phyloP scores from a whole-genome alignment of 2,113 vertebrate genomes.

The Lota lota region DNA sequence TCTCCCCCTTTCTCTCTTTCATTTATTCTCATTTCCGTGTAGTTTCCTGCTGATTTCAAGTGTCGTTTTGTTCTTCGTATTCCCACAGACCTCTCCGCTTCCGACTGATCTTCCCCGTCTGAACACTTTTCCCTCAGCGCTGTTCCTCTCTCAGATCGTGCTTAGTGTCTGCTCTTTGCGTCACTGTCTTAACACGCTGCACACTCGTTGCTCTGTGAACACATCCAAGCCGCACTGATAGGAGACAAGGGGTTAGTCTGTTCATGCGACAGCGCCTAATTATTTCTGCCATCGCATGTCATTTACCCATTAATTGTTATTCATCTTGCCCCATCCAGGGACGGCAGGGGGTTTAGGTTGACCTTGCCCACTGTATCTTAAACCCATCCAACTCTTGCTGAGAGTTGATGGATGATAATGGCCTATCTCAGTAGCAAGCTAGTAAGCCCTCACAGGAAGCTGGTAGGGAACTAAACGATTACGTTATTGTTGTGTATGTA shows the following conservation, averaged over 20 bases:
- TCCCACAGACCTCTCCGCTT: conserved; percentile 45
- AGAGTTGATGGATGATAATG: conserved; percentile 71
- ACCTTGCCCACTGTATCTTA: conserved; percentile 63
- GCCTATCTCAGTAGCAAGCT: conserved; percentile 52
- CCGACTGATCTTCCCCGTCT: conserved; percentile 41
- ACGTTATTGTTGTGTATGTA: neutral
- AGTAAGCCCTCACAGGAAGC: conserved; percentile 61
- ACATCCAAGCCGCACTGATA: neutral
- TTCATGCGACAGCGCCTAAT: conserved; percentile 11
- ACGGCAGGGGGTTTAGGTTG: conserved; percentile 53
- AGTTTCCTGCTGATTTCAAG: conserved; percentile 48
- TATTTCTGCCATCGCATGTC: conserved; percentile 56
- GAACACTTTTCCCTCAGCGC: conserved; percentile 45
- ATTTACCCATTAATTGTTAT: conserved; percentile 70
- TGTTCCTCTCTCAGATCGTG: neutral
- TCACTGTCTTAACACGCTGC: neutral
- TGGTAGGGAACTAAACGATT: conserved; percentile 6
- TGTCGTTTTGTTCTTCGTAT: conserved; percentile 40
- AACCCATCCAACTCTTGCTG: conserved; percentile 70
- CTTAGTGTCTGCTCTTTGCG: too few relatives aligned
- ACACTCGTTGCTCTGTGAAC: neutral
- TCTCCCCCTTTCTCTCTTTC: conserved; percentile 38
- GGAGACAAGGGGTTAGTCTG: neutral
- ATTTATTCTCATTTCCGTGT: conserved; percentile 57
- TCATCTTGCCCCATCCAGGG: conserved; percentile 66